A percentile compares a stretch with the other conserved stretches of the same genome.
phyloP scores from a whole-genome alignment of 2,888 invertebrate species.

The Ophion slaviceki region DNA sequence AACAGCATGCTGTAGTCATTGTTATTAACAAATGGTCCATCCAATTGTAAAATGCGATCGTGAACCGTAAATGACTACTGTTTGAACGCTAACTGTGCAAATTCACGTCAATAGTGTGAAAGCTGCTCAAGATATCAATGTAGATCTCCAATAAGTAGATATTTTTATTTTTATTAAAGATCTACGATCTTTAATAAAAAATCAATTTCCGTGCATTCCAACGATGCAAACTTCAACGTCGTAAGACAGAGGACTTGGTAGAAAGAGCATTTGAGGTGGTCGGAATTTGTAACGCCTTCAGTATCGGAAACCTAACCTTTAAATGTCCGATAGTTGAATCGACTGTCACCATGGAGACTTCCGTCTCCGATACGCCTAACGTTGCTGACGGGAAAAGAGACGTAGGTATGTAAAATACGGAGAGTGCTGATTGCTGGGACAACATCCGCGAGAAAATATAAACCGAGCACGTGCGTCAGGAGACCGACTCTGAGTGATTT shows the following conservation, averaged over 20 bases:
- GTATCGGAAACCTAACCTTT: conserved; percentile 17
- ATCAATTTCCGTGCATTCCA: too few species aligned
- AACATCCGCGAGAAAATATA: conserved; percentile 25
- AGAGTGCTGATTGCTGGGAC: conserved; percentile 26
- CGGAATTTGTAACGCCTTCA: neutral
- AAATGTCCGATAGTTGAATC: conserved; percentile 46
- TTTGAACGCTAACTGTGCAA: too few species aligned
- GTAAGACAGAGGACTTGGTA: neutral
- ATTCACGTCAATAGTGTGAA: too few species aligned
- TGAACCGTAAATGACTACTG: too few species aligned
- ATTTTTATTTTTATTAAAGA: too few species aligned
- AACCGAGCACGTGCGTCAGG: conserved; percentile 33
- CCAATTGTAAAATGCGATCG: too few species aligned
- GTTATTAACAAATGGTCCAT: too few species aligned
- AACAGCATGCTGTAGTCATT: too few species aligned
- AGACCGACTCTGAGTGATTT: conserved; percentile 50
- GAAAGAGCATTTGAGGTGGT: conserved; percentile 19
- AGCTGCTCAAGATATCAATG: too few species aligned
- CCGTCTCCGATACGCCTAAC: conserved; percentile 42
- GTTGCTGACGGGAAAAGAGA: conserved; percentile 25
- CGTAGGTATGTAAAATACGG: conserved; percentile 9
- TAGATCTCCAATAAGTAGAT: too few species aligned
- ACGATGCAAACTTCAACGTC: too few species aligned
- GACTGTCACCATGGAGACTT: conserved; percentile 51
- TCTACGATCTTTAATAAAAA: too few species aligned